Evolutionary conservation across 2,113 vertebrate genomes (phyloP), one percentile per base, ranked within the genome.

Genomic region (Paraplagusia blochii): DNA sequence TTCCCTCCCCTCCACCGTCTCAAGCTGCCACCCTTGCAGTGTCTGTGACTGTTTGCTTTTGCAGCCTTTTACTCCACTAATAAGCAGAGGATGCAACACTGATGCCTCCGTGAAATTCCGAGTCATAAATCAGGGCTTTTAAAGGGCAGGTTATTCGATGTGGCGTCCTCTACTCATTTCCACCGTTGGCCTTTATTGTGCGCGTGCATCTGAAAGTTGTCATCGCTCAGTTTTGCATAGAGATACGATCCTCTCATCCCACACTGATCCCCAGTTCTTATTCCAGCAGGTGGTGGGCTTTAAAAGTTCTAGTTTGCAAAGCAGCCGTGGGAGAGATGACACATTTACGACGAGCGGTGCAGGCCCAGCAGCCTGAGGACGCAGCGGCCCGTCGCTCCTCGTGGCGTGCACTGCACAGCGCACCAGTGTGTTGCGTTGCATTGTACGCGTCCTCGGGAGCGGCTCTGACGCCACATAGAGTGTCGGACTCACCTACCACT

Each of bases 261-360:
- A 53, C 6, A 71, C 72, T 81, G 76, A 84, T 83, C 82, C 66
- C 22, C 5, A 29, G 80, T 60, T 76, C 81, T 79, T 54, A 74
- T 60, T 88, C 56, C 88, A 82, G 89, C 87, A 79, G 87, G 87
- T 85, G 87, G 82, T 77, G 69, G 69, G 72, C 75, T 88, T 87
- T 88, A 82, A 87, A 87, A 90, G 77, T 86, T 88, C 77, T 77
- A 78, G 84, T 89, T 88, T 86, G 84, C 79, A 85, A 29, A 89
- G 82, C 84, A 85, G 76, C 81, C 53, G 55, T 69, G 70, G 81
- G 72, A 73, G 78, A 89, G 78, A 80, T 84, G 84, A 86, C 86
- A 87, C 79, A 78, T 90, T 89, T 88, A 89, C 56, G 77, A 84
- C 10, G 77, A 82, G 69, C 75, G 42, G 74, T 49, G 19, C 70